Evolutionary conservation across 2,113 vertebrate genomes (phyloP).

Genomic region (Pterophyllum scalare): DNA sequence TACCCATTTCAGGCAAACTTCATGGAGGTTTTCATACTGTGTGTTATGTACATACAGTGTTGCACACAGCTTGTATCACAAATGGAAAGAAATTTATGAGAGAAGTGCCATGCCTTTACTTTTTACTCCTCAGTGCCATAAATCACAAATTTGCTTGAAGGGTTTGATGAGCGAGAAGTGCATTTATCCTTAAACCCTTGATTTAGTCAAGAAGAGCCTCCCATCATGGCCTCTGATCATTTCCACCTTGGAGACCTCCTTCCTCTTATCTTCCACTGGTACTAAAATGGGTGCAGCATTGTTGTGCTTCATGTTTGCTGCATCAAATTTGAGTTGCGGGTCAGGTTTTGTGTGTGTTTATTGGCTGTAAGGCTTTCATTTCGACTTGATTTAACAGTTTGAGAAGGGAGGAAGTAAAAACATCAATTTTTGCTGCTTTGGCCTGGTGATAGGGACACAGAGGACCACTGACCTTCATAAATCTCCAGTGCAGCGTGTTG

Average conservation of each 20-base stretch:
- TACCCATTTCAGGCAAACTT: background rate
- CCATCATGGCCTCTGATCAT: background rate
- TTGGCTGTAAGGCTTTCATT: background rate
- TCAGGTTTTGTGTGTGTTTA: background rate
- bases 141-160: background rate
- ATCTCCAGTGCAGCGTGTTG: background rate
- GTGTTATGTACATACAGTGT: too few relatives aligned
- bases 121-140: background rate
- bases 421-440: background rate
- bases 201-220: background rate
- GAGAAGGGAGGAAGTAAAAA: background rate
- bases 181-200: background rate
- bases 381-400: background rate
- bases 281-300: background rate
- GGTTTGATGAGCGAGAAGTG: background rate
- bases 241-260: background rate
- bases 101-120: too few relatives aligned
- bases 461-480: background rate
- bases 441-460: background rate
- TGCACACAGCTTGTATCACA: too few relatives aligned
- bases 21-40: too few relatives aligned
- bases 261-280: background rate
- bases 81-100: too few relatives aligned
- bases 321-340: background rate
- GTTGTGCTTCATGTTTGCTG: background rate